A percentile compares a stretch with the other conserved stretches of the same genome.
These are phyloP conservation scores for Matsumurasca onukii DNA, from an alignment of 1,140 invertebrate genomes.

Conservation along the genomic window DNA sequence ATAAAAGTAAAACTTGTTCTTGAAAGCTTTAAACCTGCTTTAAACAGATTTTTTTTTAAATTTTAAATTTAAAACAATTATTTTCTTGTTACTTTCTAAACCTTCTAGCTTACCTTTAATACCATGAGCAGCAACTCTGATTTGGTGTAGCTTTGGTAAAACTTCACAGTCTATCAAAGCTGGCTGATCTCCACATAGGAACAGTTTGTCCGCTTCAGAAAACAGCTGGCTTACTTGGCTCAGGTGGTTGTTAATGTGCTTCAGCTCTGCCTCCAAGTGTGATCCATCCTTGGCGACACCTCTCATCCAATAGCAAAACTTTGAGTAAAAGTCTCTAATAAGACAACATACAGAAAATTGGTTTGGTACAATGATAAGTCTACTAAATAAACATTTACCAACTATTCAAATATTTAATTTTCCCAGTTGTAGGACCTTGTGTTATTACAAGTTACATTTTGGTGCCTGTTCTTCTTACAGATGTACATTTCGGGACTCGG, in stretches of 20 bases:
- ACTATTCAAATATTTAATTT: too few species aligned
- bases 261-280: constrained; percentile 51
- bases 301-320: constrained; percentile 61
- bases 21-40: neutral
- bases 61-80: neutral
- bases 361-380: neutral
- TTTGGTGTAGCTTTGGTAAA: constrained; percentile 60
- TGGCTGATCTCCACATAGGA: constrained; percentile 51
- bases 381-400: too few species aligned
- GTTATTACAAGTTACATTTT: too few species aligned
- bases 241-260: constrained; percentile 51
- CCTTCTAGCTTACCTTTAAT: constrained; percentile 48
- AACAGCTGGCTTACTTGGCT: constrained; percentile 10
- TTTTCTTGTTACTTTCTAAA: neutral
- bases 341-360: neutral
- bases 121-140: constrained; percentile 55
- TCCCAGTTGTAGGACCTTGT: too few species aligned
- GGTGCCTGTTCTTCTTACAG: too few species aligned
- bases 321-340: constrained; percentile 57
- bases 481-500: too few species aligned
- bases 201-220: constrained; percentile 43
- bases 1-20: neutral
- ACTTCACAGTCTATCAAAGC: constrained; percentile 58
- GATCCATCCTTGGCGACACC: constrained; percentile 53
- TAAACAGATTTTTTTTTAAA: neutral